Evolutionary conservation across 2,888 invertebrate genomes (phyloP).

Genomic region (Stenurella melanura): DNA sequence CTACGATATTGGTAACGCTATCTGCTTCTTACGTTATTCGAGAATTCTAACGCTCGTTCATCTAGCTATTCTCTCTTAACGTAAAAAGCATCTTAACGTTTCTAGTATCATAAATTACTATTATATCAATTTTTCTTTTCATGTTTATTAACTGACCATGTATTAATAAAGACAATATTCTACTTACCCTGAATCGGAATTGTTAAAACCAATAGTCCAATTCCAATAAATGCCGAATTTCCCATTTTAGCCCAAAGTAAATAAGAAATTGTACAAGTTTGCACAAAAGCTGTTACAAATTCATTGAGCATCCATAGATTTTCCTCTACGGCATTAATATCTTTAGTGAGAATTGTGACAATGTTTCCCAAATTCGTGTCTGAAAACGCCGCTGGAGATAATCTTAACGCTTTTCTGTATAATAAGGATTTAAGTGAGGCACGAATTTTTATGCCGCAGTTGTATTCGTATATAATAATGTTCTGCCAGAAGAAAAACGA

Average conservation of each 20-base stretch:
- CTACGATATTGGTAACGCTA: no score
- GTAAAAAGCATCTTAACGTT: no score
- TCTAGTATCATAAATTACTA: no score
- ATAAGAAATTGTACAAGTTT: slow-evolving; percentile 85
- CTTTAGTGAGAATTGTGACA: slow-evolving; percentile 93
- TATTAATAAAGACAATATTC: background rate
- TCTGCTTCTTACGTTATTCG: no score
- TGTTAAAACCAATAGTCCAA: slow-evolving; percentile 73
- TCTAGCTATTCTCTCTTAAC: no score
- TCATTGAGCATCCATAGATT: slow-evolving; percentile 86
- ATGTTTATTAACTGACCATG: slow-evolving; percentile 44
- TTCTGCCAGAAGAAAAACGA: slow-evolving; percentile 82
- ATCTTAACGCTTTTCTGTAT: slow-evolving; percentile 79
- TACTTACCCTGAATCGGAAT: slow-evolving; percentile 65
- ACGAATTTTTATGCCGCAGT: slow-evolving; percentile 87
- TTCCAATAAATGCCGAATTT: slow-evolving; percentile 74
- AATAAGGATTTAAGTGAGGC: slow-evolving; percentile 87
- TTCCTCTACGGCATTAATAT: slow-evolving; percentile 93
- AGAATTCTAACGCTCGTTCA: no score
- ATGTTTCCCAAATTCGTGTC: slow-evolving; percentile 75
- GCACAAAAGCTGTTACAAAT: slow-evolving; percentile 81
- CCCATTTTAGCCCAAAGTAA: slow-evolving; percentile 81
- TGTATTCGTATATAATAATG: background rate
- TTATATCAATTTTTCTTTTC: background rate
- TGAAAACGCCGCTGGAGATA: slow-evolving; percentile 74